Evolutionary conservation across 2,888 invertebrate species (phyloP), one percentile per base, ranked within the genome.

Genomic region (Exocentrus adspersus): DNA sequence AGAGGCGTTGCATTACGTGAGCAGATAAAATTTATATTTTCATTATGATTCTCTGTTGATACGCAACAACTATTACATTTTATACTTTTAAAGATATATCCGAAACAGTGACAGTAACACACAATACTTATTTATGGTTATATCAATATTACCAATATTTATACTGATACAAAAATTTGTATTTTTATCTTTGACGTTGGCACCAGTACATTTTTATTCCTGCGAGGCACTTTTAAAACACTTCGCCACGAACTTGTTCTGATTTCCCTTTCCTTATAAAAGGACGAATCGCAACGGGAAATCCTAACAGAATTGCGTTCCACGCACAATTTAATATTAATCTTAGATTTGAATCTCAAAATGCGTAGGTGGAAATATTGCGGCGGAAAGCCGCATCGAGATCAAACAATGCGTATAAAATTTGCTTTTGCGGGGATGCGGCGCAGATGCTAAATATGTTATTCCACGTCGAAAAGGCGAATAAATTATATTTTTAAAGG

Each of bases 21-120:
- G 65, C 62, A 73, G 73, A 77, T 76, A 70, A 77, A 76, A 71
- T 69, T 71, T 72, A 75, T 74, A 73, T 74, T 76, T 37, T 76
- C 75, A 75, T 72, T 72, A 73, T 71, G 72, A 70, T 71, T 72
- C 66, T 64, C 60, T 71, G 69, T 62, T 62, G 71, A 73, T 74
- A 75, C 68, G 68, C 64, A 67, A 69, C 65, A 62, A 65, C n/a
- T n/a, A n/a, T 20, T 30, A n/a, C n/a, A n/a, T n/a, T n/a, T n/a
- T n/a, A n/a, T n/a, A n/a, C n/a, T n/a, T n/a, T n/a, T n/a, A n/a
- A n/a, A n/a, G n/a, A n/a, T n/a, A n/a, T n/a, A n/a, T n/a, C n/a
- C n/a, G n/a, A n/a, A n/a, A n/a, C n/a, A n/a, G n/a, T n/a, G n/a
- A n/a, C n/a, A n/a, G n/a, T n/a, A n/a, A n/a, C n/a, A n/a, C n/a